A percentile compares a stretch with the other conserved stretches of the same genome.
These are phyloP conservation scores for Enteromius trimaculatus DNA, from an alignment of 2,797 vertebrate genomes.

Conservation along the genomic window DNA sequence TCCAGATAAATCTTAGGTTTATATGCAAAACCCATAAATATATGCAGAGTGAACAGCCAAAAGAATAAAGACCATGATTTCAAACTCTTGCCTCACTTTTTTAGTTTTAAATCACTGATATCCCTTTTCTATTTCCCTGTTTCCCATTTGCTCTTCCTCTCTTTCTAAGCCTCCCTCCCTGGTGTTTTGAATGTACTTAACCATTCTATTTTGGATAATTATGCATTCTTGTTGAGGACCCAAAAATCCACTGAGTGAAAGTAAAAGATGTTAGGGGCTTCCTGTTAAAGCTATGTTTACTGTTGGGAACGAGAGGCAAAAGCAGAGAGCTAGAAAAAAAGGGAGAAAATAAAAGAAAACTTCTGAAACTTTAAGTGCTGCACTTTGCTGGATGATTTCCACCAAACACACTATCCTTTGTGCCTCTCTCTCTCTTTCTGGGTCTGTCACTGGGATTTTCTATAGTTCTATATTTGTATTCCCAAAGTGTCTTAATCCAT, in stretches of 20 bases:
- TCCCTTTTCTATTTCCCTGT: slow-evolving; percentile 11
- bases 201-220: slow-evolving; percentile 8
- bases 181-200: slow-evolving; percentile 1
- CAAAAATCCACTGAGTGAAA: slow-evolving; percentile 13
- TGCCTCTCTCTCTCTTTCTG: slow-evolving; percentile 6
- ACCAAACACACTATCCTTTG: background rate
- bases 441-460: slow-evolving; percentile 21
- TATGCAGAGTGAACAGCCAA: background rate
- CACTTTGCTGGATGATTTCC: background rate
- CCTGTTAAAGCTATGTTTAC: slow-evolving; percentile 18
- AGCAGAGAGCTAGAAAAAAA: background rate
- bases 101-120: slow-evolving; percentile 20
- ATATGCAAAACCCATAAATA: slow-evolving; percentile 14
- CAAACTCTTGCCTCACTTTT: slow-evolving; percentile 36
- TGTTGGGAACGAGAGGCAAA: background rate
- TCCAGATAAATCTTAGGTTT: slow-evolving; percentile 4
- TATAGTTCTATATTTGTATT: slow-evolving; percentile 38
- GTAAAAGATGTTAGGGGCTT: slow-evolving; percentile 4
- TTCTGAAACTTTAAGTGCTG: slow-evolving; percentile 5
- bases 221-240: slow-evolving; percentile 19
- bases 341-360: background rate
- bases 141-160: background rate
- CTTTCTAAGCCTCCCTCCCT: slow-evolving; percentile 21
- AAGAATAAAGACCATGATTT: slow-evolving; percentile 26
- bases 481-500: slow-evolving; percentile 19